These are phyloP conservation scores for Engystomops pustulosus DNA, from an alignment of 2,113 vertebrate genomes.

Conservation along the genomic window DNA sequence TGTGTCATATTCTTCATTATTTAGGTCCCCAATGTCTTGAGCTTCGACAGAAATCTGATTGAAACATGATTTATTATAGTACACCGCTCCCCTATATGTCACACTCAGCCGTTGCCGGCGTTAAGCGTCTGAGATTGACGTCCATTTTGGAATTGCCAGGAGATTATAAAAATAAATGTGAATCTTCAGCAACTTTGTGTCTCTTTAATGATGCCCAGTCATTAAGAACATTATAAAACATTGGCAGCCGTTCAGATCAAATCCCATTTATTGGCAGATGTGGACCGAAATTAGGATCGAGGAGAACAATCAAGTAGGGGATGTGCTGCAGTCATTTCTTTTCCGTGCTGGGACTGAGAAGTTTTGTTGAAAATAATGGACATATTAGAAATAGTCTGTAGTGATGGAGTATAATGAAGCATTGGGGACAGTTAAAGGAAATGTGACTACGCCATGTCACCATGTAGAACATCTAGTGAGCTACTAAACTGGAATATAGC, in stretches of 20 bases:
- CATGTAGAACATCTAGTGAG: too few species aligned
- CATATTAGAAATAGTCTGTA: constrained; percentile 12
- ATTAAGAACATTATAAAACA: constrained; percentile 42
- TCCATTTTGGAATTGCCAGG: constrained; percentile 26
- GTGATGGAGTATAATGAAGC: not conserved
- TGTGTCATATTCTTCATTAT: too few species aligned
- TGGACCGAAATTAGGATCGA: constrained; percentile 32
- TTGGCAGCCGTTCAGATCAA: constrained; percentile 48
- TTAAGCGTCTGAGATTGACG: constrained; percentile 9
- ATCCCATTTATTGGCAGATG: constrained; percentile 52
- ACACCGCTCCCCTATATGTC: not conserved
- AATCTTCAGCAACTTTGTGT: constrained; percentile 46
- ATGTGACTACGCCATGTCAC: too few species aligned
- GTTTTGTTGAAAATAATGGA: constrained; percentile 27
- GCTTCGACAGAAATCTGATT: not conserved
- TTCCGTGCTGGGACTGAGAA: constrained; percentile 20
- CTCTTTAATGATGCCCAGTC: constrained; percentile 39
- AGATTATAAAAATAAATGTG: constrained; percentile 53
- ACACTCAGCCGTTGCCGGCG: not conserved
- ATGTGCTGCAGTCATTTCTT: not conserved
- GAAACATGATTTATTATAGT: not conserved
- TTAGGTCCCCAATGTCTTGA: too few species aligned
- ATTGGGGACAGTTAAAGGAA: not conserved
- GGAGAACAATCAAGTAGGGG: constrained; percentile 12
- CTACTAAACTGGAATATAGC: too few species aligned